Evolutionary conservation across 1,140 invertebrate species (phyloP), one percentile per base, ranked within the genome.

Genomic region (Telenomus remus): DNA sequence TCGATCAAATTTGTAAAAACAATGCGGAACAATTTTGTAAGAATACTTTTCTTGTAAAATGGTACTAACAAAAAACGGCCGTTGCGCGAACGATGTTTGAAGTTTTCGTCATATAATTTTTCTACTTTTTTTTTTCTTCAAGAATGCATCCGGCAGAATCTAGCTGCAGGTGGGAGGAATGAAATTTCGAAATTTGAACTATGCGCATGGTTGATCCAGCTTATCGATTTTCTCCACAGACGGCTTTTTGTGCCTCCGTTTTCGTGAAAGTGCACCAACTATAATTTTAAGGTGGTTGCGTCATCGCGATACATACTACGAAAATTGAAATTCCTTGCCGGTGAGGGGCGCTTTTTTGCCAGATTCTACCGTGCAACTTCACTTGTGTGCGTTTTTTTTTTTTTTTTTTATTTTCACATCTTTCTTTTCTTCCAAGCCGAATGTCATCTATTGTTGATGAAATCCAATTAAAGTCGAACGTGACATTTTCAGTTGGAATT

Each of bases 161-260:
- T 13, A 7, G 43, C 5, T 44, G 1, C n/a, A 55, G 27, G 37
- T 33, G 19, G 15, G n/a, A 34, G 33, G 43, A 19, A 37, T 49
- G 44, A 65, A 55, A 39, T 66, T 66, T 66, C 47, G n/a, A 66
- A 66, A 57, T 64, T 64, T 47, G 12, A 50, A 50, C 53, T 57
- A 59, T 46, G 63, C 63, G 63, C 63, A 65, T 65, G 63, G 63
- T 65, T 65, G 63, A 65, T 65, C 53, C 48, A 60, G 53, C 43
- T 69, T 69, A 69, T 69, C 57, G 66, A 70, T 70, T 61, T 70
- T 61, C 57, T 61, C 66, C 11, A 47, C 66, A 70, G 66, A 70
- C 66, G 35, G 56, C 66, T 70, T 70, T 70, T 70, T 61, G 66
- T 54, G 39, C 14, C 42, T 35, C 44, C 65, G 49, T 43, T 19